These are phyloP conservation scores for Troglohyphantes excavatus DNA, from an alignment of 2,888 invertebrate species.

Conservation along the genomic window DNA sequence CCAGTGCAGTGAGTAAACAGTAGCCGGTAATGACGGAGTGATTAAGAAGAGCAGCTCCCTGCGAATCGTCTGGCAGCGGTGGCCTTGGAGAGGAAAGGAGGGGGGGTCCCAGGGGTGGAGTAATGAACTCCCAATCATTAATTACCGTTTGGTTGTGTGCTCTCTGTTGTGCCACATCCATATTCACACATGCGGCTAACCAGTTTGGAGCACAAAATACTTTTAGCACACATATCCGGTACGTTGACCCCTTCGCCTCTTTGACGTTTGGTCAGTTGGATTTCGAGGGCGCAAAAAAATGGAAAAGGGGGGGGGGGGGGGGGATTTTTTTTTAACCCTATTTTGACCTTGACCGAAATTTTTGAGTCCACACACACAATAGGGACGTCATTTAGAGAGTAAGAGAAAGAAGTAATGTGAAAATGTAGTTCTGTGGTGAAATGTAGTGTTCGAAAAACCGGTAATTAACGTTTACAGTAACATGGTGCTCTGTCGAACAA, in stretches of 20 bases:
- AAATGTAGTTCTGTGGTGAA: too few species aligned
- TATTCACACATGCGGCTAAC: conserved; percentile 53
- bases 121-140: conserved; percentile 73
- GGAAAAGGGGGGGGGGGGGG: too few species aligned
- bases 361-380: background rate
- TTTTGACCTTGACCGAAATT: conserved; percentile 70
- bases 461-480: too few species aligned
- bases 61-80: conserved; percentile 6
- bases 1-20: background rate
- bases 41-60: background rate
- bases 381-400: too few species aligned
- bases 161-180: conserved; percentile 27
- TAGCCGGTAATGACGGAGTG: background rate
- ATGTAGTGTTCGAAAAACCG: too few species aligned
- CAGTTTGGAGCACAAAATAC: conserved; percentile 46
- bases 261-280: conserved; percentile 60
- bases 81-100: background rate
- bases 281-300: background rate
- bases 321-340: conserved; percentile 58
- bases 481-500: too few species aligned
- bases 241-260: conserved; percentile 66
- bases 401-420: too few species aligned
- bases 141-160: conserved; percentile 58
- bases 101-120: conserved; percentile 50
- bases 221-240: conserved; percentile 52